A percentile compares a stretch with the other conserved stretches of the same genome.
Conservation (phyloP, 2,888 invertebrate species). For the Dryomyza anilis region DNA sequence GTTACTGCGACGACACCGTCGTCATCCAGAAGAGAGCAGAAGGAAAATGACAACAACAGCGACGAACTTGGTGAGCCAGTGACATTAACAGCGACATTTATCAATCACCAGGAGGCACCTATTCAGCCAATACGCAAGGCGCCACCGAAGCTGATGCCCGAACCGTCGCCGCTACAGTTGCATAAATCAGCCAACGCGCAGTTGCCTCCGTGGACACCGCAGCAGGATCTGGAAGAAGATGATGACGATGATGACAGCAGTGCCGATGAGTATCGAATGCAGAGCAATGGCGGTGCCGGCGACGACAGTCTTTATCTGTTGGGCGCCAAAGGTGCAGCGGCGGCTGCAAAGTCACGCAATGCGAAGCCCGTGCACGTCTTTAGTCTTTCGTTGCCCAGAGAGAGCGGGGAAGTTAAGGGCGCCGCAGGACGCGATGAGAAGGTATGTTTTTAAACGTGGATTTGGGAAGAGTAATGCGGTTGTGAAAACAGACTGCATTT, state of each 20-base stretch:
- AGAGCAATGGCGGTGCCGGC: constrained; percentile 12
- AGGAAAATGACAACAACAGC: constrained; percentile 26
- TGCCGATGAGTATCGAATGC: neutral
- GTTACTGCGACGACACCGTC: neutral
- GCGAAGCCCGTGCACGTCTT: constrained; percentile 75
- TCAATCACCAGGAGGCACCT: constrained; percentile 35
- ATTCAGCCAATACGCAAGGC: constrained; percentile 35
- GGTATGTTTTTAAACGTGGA: too few relatives aligned
- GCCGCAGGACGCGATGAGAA: neutral
- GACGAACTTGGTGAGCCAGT: too few relatives aligned
- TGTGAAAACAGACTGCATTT: too few relatives aligned
- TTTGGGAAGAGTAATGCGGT: too few relatives aligned
- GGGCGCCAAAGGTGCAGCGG: neutral
- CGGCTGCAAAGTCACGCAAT: too few relatives aligned
- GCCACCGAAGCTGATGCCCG: neutral
- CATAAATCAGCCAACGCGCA: constrained; percentile 31
- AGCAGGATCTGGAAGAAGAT: constrained; percentile 81
- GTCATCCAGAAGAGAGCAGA: neutral
- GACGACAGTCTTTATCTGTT: neutral
- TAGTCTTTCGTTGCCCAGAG: constrained; percentile 77
- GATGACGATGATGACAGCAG: constrained; percentile 45
- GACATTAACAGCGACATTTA: constrained; percentile 13
- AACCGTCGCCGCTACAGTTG: too few relatives aligned
- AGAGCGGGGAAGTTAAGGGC: constrained; percentile 55
- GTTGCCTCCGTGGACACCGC: constrained; percentile 76